Evolutionary conservation across 2,113 vertebrate genomes (phyloP), one percentile per base, ranked within the genome.

Genomic region (Ameiurus melas): DNA sequence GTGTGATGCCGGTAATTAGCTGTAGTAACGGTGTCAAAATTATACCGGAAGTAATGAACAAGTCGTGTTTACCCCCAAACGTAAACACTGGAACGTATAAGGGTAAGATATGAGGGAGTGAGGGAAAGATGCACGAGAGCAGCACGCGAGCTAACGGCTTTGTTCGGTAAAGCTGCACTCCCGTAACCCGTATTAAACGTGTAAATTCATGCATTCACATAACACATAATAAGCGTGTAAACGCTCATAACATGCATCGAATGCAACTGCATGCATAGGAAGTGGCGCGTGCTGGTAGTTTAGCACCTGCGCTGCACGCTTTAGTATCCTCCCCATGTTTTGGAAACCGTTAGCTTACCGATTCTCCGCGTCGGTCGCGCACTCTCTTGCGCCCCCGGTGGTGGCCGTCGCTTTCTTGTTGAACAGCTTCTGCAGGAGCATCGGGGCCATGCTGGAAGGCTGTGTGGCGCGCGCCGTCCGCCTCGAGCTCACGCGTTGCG

Each of bases 401-500:
- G 60, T 47, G 20, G 36, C 57, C 16, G 79, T 80, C 51, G 87
- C 86, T 78, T 70, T 86, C 53, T 88, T 91, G 73, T 78, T 85
- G 84, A 91, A 88, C 47, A 91, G 86, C 53, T 91, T 91, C 62
- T 91, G 90, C 62, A 91, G 68, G 79, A 91, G 86, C 39, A 89
- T 91, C 43, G 90, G 90, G 47, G 88, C 84, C 90, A 91, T 91
- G 51, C 84, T 88, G 12, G 25, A 27, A 71, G 30, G 12, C 73
- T 55, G 27, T 4, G 27, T 47, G 3, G 19, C 55, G 19, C 58
- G 73, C 62, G 22, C 10, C 47, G 9, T 68, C 66, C 53, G 51
- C 20, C 20, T 80, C 47, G 25, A 60, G 8, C 36, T 58, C 66
- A 30, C n/a, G 5, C 55, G 39, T n/a, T 64, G 39, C 27, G 62